Conservation (phyloP, 2,113 vertebrate genomes). For the Nansenia antarctica region DNA sequence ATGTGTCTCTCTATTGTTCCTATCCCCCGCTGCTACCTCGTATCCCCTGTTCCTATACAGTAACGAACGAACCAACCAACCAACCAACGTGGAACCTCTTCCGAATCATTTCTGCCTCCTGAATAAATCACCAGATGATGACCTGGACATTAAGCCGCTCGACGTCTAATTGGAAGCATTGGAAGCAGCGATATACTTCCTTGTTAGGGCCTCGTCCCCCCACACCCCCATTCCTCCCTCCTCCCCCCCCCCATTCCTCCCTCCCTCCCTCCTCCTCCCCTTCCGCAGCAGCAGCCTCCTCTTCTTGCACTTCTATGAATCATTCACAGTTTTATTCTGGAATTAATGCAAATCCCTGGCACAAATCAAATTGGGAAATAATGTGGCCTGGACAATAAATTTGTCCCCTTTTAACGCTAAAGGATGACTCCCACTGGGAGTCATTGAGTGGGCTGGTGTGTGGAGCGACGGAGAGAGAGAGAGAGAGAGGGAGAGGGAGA, state of each 20-base stretch:
- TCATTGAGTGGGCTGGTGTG: constrained; percentile 27
- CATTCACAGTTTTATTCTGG: background rate
- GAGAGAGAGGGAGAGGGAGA: background rate
- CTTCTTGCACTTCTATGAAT: constrained; percentile 7
- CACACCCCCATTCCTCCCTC: constrained; percentile 7
- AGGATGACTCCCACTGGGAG: too few relatives aligned
- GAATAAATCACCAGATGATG: background rate
- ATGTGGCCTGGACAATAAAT: constrained; percentile 63
- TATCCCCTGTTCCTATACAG: background rate
- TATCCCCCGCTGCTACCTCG: background rate
- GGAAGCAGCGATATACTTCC: too few relatives aligned
- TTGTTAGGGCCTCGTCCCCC: too few relatives aligned
- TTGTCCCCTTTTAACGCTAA: constrained; percentile 45
- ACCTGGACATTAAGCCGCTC: background rate
- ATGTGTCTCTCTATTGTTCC: background rate
- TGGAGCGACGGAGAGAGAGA: background rate
- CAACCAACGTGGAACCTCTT: too few relatives aligned
- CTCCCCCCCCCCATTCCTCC: background rate
- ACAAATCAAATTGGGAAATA: constrained; percentile 51
- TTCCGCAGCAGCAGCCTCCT: constrained; percentile 43
- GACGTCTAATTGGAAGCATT: too few relatives aligned
- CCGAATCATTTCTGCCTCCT: too few relatives aligned
- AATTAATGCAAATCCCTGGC: constrained; percentile 44
- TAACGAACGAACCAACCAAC: too few relatives aligned
- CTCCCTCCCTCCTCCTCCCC: constrained; percentile 13